A percentile compares a stretch with the other conserved stretches of the same genome.
Conservation (phyloP, 2,888 invertebrate species). For the Bombylius major region DNA sequence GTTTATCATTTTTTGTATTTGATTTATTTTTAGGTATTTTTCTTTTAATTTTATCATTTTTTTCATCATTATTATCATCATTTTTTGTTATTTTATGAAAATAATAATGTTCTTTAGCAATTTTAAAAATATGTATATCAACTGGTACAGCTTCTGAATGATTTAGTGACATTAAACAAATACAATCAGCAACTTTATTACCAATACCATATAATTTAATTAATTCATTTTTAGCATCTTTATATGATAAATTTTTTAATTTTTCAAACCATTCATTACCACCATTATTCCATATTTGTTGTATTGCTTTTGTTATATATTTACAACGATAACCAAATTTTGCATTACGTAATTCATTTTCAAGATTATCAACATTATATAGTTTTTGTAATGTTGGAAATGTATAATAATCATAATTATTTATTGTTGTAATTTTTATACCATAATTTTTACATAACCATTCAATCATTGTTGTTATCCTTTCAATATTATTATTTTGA, state of each 20-base stretch:
- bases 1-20: conserved; percentile 42
- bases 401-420: conserved; percentile 52
- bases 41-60: conserved; percentile 23
- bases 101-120: conserved; percentile 68
- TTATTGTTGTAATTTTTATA: conserved; percentile 51
- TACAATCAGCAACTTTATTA: conserved; percentile 95
- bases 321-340: conserved; percentile 83
- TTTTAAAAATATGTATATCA: conserved; percentile 91
- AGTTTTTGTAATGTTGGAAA: conserved; percentile 69
- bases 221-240: conserved; percentile 57
- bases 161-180: conserved; percentile 90
- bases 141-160: conserved; percentile 84
- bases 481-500: conserved; percentile 87
- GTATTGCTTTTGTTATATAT: conserved; percentile 66
- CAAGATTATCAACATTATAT: conserved; percentile 31
- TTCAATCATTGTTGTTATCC: conserved; percentile 88
- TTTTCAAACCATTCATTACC: conserved; percentile 59
- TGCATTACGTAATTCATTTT: conserved; percentile 54
- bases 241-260: conserved; percentile 55
- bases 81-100: not conserved
- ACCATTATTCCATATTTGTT: conserved; percentile 53
- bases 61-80: not conserved
- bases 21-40: conserved; percentile 47
- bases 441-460: conserved; percentile 77
- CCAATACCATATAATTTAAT: conserved; percentile 80